Base-by-base conservation (phyloP, 2,113 vertebrate species). In the Bathybates hornii region DNA sequence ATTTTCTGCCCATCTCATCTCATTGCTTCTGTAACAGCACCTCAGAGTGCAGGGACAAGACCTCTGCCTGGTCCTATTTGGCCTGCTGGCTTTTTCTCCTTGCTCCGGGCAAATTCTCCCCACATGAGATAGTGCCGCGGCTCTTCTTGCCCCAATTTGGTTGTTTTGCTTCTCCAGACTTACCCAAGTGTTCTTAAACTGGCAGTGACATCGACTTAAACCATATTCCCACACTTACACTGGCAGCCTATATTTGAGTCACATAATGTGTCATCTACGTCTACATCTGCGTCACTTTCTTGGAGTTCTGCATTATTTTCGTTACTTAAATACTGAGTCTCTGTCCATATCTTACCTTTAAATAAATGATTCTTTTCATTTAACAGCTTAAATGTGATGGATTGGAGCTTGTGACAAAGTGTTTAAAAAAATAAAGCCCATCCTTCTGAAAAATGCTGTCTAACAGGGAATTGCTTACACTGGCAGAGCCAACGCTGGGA, bases 11-110 rank as follows among this genome's bases (percentile, higher is more conserved):
- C 45, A 71, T 86, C 43, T 84, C 82, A 38, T 85, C 21, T 11
- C 68, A 48, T 66, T 87, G 45, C 68, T 82, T 86, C 66, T 80
- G 19, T 85, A 81, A 63, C 79, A 87, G 56, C 84, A 90, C 81
- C 61, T 86, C 86, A 6, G 83, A 91, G 38, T 89, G 87, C 87
- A 84, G 82, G 63, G 71, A 86, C 54, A 29, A 45, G 71, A 92
- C 52, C 80, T 83, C 66, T 83, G 92, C 87, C 84, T 85, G 81
- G 57, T 94, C 87, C 73, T 41, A 54, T 92, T 93, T 88, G 84
- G 82, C 71, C 87, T 84, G 50, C 85, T 86, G 89, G 89, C 88
- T 89, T 24, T 32, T 29, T 32, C 53, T 21, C 54, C 32, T 36
- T 52, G 83, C 90, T 84, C 56, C 2, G 3, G 76, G 92, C 63